Base-by-base conservation (phyloP, 1,140 invertebrate species). In the Danaus plexippus region DNA sequence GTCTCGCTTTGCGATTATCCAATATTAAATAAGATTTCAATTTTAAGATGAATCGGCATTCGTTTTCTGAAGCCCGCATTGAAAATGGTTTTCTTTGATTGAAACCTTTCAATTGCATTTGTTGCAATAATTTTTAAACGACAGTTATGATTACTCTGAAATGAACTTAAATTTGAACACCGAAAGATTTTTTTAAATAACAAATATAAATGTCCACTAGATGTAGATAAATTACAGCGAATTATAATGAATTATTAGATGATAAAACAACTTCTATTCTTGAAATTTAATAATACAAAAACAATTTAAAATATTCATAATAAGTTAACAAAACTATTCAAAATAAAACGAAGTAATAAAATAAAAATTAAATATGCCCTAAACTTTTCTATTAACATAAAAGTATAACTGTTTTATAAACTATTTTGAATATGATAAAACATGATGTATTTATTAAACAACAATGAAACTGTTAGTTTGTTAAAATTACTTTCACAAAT, bases 21-120 rank as follows among this genome's bases (percentile, higher is more conserved):
- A 64, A 66, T 61, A 69, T 75, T 75, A 77, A 77, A 77, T 75
- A 74, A 77, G 63, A 75, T 73, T 76, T 67, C 66, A 63, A 66
- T 73, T 75, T 71, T 69, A 68, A 60, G 67, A 69, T 69, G 70
- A 70, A 66, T 73, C 69, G 70, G 71, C 69, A 54, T 57, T 61
- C 54, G 13, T 61, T 52, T 40, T 47, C 18, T 47, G 22, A 32
- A 32, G 32, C 9, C 12, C 32, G 12, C 47, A 11, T 22, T 10
- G 47, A 15, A 48, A 48, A 48, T 22, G 32, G 7, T 22, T 48
- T 48, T n/a, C 47, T 48, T 22, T 7, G 9, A 15, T 15, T 48
- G 47, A 48, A 15, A 15, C 10, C 47, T 48, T n/a, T 48, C 15
- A 22, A 11, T 48, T 48, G 47, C 22, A 32, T 32, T 32, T 32